Evolutionary conservation across 2,888 invertebrate genomes (phyloP).

Genomic region (Drepana falcataria): DNA sequence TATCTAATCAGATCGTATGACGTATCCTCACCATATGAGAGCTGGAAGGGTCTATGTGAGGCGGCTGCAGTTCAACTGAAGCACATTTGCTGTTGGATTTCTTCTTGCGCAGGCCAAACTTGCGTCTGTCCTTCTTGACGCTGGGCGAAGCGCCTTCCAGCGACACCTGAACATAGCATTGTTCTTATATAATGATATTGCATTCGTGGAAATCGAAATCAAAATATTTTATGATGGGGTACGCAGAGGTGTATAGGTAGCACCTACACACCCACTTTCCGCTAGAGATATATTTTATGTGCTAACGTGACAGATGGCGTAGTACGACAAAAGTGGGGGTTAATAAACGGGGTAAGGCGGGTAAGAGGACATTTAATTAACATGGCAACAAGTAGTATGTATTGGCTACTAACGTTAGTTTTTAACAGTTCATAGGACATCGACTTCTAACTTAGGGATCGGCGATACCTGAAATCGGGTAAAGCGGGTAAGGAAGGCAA

Average conservation of each 20-base stretch:
- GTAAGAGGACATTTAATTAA: no score
- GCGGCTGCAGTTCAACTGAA: slow-evolving; percentile 76
- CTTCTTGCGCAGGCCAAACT: slow-evolving; percentile 84
- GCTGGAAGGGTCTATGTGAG: slow-evolving; percentile 55
- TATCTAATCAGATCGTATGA: no score
- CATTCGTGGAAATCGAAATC: no score
- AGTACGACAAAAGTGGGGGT: no score
- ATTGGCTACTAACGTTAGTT: not conserved
- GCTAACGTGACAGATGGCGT: no score
- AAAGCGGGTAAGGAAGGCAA: slow-evolving; percentile 11
- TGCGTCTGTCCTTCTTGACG: slow-evolving; percentile 83
- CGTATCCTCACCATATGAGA: slow-evolving; percentile 58
- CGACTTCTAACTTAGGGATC: slow-evolving; percentile 33
- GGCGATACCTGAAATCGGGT: slow-evolving; percentile 35
- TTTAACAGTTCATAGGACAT: slow-evolving; percentile 25
- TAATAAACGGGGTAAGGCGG: no score
- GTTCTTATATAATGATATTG: no score
- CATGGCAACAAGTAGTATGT: no score
- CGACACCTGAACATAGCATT: slow-evolving; percentile 59
- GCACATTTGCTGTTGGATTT: slow-evolving; percentile 81
- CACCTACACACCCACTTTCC: no score
- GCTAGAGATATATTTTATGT: no score
- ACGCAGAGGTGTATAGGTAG: no score
- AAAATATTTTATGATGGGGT: no score
- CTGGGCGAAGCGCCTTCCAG: slow-evolving; percentile 80